Conservation (phyloP, 2,888 invertebrate species). For the Embidobia sp. region DNA sequence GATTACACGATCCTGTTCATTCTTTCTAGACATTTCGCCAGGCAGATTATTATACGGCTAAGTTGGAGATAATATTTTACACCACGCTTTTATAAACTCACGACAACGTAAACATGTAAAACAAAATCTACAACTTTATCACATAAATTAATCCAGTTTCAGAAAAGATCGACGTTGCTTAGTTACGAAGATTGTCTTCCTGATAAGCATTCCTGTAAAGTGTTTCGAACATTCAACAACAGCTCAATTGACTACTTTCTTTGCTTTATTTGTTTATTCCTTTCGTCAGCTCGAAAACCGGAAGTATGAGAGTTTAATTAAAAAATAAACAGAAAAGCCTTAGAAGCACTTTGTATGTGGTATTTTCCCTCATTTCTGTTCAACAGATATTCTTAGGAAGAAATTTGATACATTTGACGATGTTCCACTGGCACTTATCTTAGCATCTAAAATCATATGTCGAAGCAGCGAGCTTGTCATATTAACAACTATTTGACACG, state of each 20-base stretch:
- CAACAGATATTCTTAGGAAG: neutral
- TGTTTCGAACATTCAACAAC: neutral
- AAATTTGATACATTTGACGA: constrained; percentile 7
- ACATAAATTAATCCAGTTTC: constrained; percentile 16
- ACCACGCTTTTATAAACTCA: neutral
- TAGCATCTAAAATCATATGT: constrained; percentile 8
- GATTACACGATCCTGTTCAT: neutral
- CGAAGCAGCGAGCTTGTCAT: constrained; percentile 1
- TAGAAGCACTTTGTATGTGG: neutral
- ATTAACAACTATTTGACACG: constrained; percentile 21
- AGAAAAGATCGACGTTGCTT: constrained; percentile 16
- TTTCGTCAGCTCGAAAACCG: neutral
- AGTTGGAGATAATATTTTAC: constrained; percentile 1
- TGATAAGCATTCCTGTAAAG: constrained; percentile 10
- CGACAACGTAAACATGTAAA: neutral
- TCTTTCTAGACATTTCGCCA: neutral
- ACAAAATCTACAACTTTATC: constrained; percentile 18
- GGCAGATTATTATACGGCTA: neutral
- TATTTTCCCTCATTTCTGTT: constrained; percentile 16
- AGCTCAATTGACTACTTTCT: neutral
- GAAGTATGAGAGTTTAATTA: neutral
- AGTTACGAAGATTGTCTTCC: constrained; percentile 21
- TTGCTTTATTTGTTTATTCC: constrained; percentile 5
- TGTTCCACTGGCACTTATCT: constrained; percentile 3
- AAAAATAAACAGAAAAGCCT: neutral